Conservation (phyloP, 2,113 vertebrate genomes). For the Gallinago jamesoni region DNA sequence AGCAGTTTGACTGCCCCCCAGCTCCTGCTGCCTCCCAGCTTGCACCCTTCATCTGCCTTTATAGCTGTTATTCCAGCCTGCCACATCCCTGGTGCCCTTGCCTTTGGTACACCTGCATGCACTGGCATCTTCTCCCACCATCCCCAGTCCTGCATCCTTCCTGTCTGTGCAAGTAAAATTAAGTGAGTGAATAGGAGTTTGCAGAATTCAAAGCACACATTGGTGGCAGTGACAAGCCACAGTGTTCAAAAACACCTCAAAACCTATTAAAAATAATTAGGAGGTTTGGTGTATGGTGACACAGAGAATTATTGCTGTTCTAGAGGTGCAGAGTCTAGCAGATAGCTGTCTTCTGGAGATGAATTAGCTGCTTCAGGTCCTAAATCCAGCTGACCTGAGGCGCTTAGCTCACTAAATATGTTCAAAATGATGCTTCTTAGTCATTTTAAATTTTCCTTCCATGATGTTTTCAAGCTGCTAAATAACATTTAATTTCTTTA, state of each 20-base stretch:
- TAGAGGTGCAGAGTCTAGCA: neutral
- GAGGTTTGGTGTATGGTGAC: neutral
- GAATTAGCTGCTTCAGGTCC: neutral
- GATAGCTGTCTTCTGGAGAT: neutral
- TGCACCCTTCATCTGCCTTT: neutral
- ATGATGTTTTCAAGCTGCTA: neutral
- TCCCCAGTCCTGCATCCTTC: neutral
- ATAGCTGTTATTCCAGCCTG: neutral
- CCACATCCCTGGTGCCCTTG: neutral
- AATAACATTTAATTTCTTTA: neutral
- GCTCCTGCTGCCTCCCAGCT: rapidly evolving
- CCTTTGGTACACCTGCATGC: neutral
- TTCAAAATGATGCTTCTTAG: neutral
- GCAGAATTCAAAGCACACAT: neutral
- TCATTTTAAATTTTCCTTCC: neutral
- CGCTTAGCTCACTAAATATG: neutral
- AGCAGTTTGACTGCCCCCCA: neutral
- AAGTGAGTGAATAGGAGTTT: neutral
- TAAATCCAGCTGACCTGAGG: neutral
- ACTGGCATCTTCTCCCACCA: neutral
- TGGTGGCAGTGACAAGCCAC: neutral
- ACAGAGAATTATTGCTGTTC: neutral
- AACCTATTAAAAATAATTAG: neutral
- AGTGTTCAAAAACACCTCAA: neutral
- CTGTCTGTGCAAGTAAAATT: neutral